phyloP scores from a whole-genome alignment of 2,113 vertebrate species.

The Passer montanus region DNA sequence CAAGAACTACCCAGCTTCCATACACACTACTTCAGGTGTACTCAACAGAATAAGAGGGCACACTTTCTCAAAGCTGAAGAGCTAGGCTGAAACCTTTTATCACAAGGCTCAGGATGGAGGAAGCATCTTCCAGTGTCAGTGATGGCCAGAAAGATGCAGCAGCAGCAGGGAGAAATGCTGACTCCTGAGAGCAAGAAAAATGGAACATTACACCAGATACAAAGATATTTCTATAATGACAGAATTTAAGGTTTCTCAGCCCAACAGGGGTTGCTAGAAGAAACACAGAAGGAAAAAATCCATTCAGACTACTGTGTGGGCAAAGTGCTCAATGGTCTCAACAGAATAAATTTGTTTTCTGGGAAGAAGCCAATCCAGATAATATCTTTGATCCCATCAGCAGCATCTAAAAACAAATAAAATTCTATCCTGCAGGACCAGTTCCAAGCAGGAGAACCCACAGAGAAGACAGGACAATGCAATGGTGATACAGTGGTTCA shows the following conservation, averaged over 20 bases:
- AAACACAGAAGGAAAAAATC: background rate
- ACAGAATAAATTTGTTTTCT: background rate
- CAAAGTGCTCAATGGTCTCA: background rate
- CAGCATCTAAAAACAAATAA: background rate
- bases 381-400: background rate
- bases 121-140: background rate
- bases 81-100: background rate
- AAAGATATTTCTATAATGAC: background rate
- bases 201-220: background rate
- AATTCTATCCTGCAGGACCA: background rate
- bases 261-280: background rate
- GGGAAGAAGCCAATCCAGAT: background rate
- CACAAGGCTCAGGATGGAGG: background rate
- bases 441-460: background rate
- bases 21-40: background rate
- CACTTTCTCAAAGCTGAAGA: background rate
- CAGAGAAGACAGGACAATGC: background rate
- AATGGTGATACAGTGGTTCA: background rate
- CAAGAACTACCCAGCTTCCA: background rate
- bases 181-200: background rate
- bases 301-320: background rate
- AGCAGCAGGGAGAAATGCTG: background rate
- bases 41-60: background rate
- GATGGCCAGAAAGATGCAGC: background rate
- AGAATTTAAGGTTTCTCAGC: background rate